A percentile compares a stretch with the other conserved stretches of the same genome.
Evolutionary conservation across 2,888 invertebrate genomes (phyloP).

Genomic region (Oscheius sp.): DNA sequence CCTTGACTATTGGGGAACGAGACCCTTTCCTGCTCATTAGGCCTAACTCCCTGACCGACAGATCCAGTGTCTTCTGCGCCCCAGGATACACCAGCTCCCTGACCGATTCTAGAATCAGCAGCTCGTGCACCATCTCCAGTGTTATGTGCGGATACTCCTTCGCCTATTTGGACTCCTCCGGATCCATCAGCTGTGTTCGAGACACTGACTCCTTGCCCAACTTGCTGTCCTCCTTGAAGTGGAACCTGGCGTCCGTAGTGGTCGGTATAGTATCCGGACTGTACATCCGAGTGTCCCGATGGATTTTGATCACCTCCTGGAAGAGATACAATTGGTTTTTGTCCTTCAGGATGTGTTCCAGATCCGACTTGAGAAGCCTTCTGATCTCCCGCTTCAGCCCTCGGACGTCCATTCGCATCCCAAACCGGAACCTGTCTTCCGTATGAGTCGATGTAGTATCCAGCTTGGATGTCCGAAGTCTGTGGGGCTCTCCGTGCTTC

Average conservation of each 20-base stretch:
- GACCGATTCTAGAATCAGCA: neutral
- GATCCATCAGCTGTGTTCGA: neutral
- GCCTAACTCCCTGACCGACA: constrained; percentile 8
- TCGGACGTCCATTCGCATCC: neutral
- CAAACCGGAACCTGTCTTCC: constrained; percentile 5
- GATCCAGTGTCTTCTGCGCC: neutral
- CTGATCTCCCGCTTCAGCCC: neutral
- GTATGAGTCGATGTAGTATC: constrained; percentile 6
- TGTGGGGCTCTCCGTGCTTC: neutral
- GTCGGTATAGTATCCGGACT: constrained; percentile 15
- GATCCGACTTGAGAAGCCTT: neutral
- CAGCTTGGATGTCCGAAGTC: neutral
- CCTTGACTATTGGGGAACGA: constrained; percentile 15
- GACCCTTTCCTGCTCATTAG: constrained; percentile 10
- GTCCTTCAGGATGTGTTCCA: constrained; percentile 9
- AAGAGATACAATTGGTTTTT: neutral
- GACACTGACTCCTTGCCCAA: constrained; percentile 6
- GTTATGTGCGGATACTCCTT: neutral
- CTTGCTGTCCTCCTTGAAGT: neutral
- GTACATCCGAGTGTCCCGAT: constrained; percentile 5
- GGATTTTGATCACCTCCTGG: neutral
- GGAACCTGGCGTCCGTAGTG: constrained; percentile 9
- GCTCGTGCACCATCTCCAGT: neutral
- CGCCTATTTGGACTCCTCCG: neutral
- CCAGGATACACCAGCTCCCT: neutral